Percentiles rank a stretch among this genome's conserved stretches.
phyloP scores from a whole-genome alignment of 1,140 invertebrate genomes.

The Radopholus similis region DNA sequence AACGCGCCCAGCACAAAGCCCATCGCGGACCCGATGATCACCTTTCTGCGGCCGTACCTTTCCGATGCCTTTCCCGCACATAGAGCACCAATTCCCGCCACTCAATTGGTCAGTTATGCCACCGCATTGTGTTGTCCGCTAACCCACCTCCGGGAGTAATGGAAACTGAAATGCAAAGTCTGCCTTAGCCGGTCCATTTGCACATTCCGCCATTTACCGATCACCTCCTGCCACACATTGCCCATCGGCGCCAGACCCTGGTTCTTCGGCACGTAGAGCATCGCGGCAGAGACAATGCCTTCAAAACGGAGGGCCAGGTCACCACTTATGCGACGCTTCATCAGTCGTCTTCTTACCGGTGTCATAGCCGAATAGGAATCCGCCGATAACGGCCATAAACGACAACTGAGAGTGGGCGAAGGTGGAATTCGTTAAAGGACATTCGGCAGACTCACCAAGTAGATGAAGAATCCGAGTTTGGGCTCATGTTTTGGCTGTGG shows the following conservation, averaged over 20 bases:
- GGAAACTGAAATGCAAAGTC: conserved; percentile 32
- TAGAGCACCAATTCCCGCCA: conserved; percentile 65
- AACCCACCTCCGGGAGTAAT: conserved; percentile 59
- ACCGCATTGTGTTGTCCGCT: too few species aligned
- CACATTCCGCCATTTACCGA: background rate
- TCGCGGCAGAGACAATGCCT: conserved; percentile 69
- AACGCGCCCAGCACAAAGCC: conserved; percentile 66
- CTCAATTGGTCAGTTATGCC: too few species aligned
- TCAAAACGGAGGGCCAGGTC: background rate
- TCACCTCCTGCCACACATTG: conserved; percentile 37
- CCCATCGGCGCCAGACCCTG: conserved; percentile 32
- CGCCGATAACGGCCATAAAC: conserved; percentile 66
- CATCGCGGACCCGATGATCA: conserved; percentile 65
- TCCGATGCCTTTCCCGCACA: conserved; percentile 65
- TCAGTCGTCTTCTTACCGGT: too few species aligned
- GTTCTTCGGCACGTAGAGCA: conserved; percentile 64
- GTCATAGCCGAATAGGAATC: conserved; percentile 71
- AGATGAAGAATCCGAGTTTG: conserved; percentile 60
- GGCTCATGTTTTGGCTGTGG: conserved; percentile 41
- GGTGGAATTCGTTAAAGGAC: background rate
- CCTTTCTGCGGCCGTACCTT: conserved; percentile 64
- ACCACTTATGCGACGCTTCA: too few species aligned
- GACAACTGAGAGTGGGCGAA: conserved; percentile 61
- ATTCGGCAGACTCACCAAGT: conserved; percentile 54
- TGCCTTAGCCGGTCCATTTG: background rate